Conservation (phyloP, 2,797 vertebrate species). For the Gila robusta region DNA sequence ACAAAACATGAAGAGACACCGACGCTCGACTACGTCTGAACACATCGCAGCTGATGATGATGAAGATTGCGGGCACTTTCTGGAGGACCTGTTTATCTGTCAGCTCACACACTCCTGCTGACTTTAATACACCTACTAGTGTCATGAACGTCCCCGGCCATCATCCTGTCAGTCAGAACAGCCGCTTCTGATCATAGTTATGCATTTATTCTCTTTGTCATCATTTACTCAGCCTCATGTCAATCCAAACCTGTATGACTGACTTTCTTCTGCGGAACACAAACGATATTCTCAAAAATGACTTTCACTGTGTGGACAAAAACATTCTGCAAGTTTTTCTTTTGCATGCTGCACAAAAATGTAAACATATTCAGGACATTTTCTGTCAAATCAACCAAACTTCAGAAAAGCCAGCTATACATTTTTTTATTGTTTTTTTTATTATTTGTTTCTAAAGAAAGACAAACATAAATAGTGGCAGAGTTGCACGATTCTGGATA, state of each 20-base stretch:
- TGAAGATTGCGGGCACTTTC: neutral
- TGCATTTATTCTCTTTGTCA: neutral
- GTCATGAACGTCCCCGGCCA: neutral
- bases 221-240: neutral
- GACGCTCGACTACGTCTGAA: neutral
- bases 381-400: neutral
- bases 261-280: neutral
- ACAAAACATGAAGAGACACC: neutral
- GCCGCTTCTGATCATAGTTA: neutral
- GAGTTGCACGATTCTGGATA: too few species aligned
- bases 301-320: neutral
- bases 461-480: too few species aligned
- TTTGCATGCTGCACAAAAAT: neutral
- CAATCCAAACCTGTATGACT: neutral
- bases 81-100: neutral
- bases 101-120: neutral
- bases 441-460: too few species aligned
- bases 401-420: neutral
- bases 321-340: neutral
- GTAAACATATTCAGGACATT: neutral
- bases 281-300: neutral
- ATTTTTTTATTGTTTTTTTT: too few species aligned
- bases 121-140: neutral
- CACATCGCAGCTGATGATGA: neutral
- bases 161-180: neutral